Percentiles rank a stretch among this genome's conserved stretches.
These are phyloP conservation scores for Pygmarrhopalites habei DNA, from an alignment of 1,140 invertebrate genomes.

Conservation along the genomic window DNA sequence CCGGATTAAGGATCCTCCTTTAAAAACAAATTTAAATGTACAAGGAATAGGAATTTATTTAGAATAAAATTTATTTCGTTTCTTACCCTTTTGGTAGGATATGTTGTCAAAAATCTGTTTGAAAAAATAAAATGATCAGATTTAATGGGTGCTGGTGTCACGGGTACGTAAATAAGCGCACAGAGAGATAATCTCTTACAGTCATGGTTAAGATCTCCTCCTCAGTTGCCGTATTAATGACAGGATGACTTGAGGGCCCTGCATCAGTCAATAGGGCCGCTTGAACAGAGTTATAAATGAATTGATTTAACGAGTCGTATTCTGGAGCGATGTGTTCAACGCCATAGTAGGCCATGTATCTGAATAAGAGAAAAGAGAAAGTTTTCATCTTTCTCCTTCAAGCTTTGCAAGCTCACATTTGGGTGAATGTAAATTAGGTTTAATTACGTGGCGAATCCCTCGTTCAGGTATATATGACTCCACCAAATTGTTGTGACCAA, in stretches of 20 bases:
- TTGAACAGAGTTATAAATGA: conserved; percentile 23
- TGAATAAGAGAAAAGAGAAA: no score
- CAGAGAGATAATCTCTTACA: no score
- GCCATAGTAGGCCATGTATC: conserved; percentile 14
- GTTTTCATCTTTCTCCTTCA: neutral
- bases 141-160: no score
- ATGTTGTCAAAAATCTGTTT: no score
- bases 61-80: no score
- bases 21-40: no score
- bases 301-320: conserved; percentile 8
- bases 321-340: conserved; percentile 6
- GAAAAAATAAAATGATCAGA: no score
- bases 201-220: conserved; percentile 18
- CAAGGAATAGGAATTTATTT: no score
- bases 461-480: conserved; percentile 32
- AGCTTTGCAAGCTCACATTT: neutral
- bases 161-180: no score
- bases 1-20: no score
- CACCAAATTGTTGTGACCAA: conserved; percentile 25
- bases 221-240: conserved; percentile 12
- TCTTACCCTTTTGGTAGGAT: no score
- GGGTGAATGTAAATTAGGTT: no score
- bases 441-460: conserved; percentile 33
- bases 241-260: conserved; percentile 12
- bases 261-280: conserved; percentile 19